Percentiles rank a stretch among this genome's conserved stretches.
Conservation (phyloP, 2,797 vertebrate genomes). For the Trichosurus vulpecula region DNA sequence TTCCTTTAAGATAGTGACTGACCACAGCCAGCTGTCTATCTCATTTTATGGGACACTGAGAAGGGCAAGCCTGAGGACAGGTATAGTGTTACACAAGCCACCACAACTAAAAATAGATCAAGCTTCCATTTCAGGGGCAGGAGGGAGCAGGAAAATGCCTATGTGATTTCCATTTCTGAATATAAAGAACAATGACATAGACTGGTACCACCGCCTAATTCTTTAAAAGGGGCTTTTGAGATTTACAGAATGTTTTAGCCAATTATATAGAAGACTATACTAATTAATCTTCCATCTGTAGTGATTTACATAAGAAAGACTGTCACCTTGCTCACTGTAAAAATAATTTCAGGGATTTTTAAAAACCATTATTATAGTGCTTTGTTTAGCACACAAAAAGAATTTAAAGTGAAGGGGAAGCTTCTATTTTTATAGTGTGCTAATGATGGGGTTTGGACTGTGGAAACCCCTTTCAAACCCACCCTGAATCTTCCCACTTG, state of each 20-base stretch:
- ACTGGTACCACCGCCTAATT: conserved; percentile 24
- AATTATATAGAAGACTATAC: conserved; percentile 31
- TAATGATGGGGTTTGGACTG: too few species aligned
- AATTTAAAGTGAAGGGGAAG: conserved; percentile 3
- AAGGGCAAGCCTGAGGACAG: background rate
- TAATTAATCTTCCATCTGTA: conserved; percentile 32
- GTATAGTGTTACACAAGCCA: background rate
- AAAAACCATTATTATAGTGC: background rate
- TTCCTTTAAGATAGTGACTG: background rate
- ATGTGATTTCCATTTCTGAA: conserved; percentile 44
- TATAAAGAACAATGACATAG: conserved; percentile 35
- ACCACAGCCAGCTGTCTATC: background rate
- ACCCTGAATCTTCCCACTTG: too few species aligned
- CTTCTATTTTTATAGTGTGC: background rate
- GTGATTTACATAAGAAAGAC: conserved; percentile 21
- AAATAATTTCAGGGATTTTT: conserved; percentile 35
- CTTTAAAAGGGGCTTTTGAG: conserved; percentile 50
- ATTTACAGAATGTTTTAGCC: conserved; percentile 31
- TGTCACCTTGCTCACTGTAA: background rate
- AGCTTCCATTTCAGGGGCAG: conserved; percentile 32
- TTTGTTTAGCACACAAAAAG: conserved; percentile 25
- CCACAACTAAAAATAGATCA: background rate
- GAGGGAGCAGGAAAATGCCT: conserved; percentile 21
- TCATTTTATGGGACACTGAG: background rate
- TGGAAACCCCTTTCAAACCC: too few species aligned